Evolutionary conservation across 2,797 vertebrate species (phyloP).

Genomic region (Rhinogobio ventralis): DNA sequence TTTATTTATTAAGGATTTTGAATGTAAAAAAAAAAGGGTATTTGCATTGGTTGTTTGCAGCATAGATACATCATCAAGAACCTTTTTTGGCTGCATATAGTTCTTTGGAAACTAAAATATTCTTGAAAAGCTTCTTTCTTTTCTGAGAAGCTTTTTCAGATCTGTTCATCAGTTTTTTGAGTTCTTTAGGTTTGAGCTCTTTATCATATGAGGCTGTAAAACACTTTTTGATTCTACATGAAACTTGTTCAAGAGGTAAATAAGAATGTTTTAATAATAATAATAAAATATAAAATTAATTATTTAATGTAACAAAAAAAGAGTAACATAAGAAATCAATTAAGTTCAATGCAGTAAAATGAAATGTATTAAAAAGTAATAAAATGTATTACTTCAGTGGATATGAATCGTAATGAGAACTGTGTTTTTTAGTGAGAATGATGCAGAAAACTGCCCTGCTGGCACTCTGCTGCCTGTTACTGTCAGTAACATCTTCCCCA

Average conservation of each 20-base stretch:
- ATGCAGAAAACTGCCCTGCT: slow-evolving; percentile 84
- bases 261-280: neutral
- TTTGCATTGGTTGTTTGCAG: neutral
- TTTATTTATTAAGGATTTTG: neutral
- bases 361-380: slow-evolving; percentile 26
- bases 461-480: slow-evolving; percentile 82
- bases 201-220: neutral
- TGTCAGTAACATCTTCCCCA: slow-evolving; percentile 79
- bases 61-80: neutral
- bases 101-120: neutral
- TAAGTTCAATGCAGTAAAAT: slow-evolving; percentile 53
- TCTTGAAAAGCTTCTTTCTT: neutral
- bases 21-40: neutral
- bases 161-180: neutral
- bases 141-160: neutral
- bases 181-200: neutral
- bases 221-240: neutral
- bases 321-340: slow-evolving; percentile 12
- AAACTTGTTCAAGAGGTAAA: neutral
- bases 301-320: neutral
- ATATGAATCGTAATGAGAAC: slow-evolving; percentile 69
- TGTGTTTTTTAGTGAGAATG: slow-evolving; percentile 76
- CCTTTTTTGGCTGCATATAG: neutral
- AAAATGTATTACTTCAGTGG: slow-evolving; percentile 67
- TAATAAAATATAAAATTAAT: neutral